Evolutionary conservation across 1,140 invertebrate species (phyloP).

Genomic region (Halotydeus destructor): DNA sequence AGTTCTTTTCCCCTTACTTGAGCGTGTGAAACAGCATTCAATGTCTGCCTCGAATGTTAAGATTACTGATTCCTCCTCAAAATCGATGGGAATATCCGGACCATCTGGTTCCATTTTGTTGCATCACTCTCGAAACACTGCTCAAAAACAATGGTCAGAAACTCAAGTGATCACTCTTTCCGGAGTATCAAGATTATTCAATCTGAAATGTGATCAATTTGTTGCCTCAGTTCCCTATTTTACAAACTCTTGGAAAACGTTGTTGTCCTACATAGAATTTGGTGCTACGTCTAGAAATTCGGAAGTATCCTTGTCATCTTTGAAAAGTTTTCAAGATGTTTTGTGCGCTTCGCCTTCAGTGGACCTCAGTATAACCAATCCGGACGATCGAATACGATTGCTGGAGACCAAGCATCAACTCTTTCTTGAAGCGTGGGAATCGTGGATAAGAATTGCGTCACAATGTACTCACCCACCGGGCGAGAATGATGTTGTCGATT

Average conservation of each 20-base stretch:
- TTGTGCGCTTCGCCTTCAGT: slow-evolving; percentile 36
- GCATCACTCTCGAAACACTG: slow-evolving; percentile 94
- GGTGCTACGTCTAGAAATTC: slow-evolving; percentile 73
- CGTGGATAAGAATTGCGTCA: slow-evolving; percentile 62
- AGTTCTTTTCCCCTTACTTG: slow-evolving; percentile 84
- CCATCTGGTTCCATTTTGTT: slow-evolving; percentile 51
- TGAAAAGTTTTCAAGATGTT: slow-evolving; percentile 90
- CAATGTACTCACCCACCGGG: slow-evolving; percentile 46
- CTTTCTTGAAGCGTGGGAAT: slow-evolving; percentile 60
- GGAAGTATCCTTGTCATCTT: slow-evolving; percentile 77
- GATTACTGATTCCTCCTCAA: slow-evolving; percentile 43
- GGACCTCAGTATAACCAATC: too few species aligned
- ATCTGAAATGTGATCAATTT: slow-evolving; percentile 56
- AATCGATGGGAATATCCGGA: slow-evolving; percentile 1
- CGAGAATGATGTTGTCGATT: slow-evolving; percentile 20
- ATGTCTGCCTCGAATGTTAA: slow-evolving; percentile 80
- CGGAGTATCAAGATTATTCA: slow-evolving; percentile 57
- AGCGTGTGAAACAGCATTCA: slow-evolving; percentile 70
- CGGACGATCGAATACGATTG: background rate
- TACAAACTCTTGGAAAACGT: slow-evolving; percentile 67
- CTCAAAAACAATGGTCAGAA: slow-evolving; percentile 98
- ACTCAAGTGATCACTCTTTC: slow-evolving; percentile 63
- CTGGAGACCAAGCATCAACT: slow-evolving; percentile 29
- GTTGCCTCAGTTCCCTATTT: slow-evolving; percentile 71
- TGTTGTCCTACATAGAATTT: slow-evolving; percentile 80